Conservation (phyloP, 2,888 invertebrate genomes). For the Agonopterix alstromeriana region DNA sequence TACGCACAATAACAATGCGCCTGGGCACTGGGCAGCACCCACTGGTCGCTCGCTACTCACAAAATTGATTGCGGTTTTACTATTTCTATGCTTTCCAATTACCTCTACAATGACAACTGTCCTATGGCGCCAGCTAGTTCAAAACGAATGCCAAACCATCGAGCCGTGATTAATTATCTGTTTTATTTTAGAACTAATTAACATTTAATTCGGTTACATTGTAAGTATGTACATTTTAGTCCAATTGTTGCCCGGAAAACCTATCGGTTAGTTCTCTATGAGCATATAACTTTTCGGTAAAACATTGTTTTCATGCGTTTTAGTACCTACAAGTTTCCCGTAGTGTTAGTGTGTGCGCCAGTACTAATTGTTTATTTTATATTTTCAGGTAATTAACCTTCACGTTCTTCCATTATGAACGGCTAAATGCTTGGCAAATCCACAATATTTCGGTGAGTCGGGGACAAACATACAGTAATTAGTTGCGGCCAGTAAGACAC, state of each 20-base stretch:
- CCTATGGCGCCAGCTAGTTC: slow-evolving; percentile 35
- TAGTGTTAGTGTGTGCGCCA: slow-evolving; percentile 6
- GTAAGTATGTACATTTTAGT: neutral
- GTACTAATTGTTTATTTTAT: slow-evolving; percentile 56
- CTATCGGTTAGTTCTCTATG: too few relatives aligned
- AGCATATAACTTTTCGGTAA: slow-evolving; percentile 8
- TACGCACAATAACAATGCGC: slow-evolving; percentile 15
- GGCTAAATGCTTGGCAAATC: slow-evolving; percentile 61
- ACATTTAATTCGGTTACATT: neutral
- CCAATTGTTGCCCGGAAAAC: neutral
- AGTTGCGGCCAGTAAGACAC: slow-evolving; percentile 26
- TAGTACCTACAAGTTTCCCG: slow-evolving; percentile 8
- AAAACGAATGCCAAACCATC: slow-evolving; percentile 28
- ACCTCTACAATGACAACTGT: slow-evolving; percentile 37
- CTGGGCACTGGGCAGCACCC: slow-evolving; percentile 45
- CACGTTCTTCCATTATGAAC: slow-evolving; percentile 62
- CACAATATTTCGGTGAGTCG: slow-evolving; percentile 63
- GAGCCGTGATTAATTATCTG: slow-evolving; percentile 10
- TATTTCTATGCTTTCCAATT: slow-evolving; percentile 24
- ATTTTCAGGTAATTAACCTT: slow-evolving; percentile 74
- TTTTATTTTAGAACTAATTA: slow-evolving; percentile 8
- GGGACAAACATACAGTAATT: slow-evolving; percentile 52
- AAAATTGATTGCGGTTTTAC: slow-evolving; percentile 57
- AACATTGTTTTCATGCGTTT: slow-evolving; percentile 8
- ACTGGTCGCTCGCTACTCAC: slow-evolving; percentile 34